These are phyloP conservation scores for Oncorhynchus tshawytscha DNA, from an alignment of 2,113 vertebrate genomes.

Conservation along the genomic window DNA sequence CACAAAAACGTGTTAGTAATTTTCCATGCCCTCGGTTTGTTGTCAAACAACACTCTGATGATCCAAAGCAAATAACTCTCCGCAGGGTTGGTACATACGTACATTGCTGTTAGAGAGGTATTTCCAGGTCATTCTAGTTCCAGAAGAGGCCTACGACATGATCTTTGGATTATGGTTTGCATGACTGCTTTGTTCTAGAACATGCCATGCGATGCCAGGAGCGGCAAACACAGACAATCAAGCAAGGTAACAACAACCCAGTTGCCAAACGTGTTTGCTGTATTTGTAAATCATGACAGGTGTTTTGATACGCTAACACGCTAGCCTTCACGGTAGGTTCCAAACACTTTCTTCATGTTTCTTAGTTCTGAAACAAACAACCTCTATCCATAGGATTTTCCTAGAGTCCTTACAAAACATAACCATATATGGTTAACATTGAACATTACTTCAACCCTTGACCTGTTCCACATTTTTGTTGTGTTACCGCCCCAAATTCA, in stretches of 20 bases:
- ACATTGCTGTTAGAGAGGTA: conserved; percentile 6
- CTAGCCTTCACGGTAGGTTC: background rate
- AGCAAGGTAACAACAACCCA: conserved; percentile 12
- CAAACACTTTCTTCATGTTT: background rate
- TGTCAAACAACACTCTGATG: conserved; percentile 37
- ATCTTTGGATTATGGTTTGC: conserved; percentile 17
- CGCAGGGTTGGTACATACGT: conserved; percentile 11
- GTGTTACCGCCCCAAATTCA: too few relatives aligned
- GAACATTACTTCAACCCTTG: background rate
- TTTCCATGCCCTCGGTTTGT: conserved; percentile 30
- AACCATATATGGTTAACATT: background rate
- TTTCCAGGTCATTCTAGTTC: conserved; percentile 21
- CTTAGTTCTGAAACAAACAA: background rate
- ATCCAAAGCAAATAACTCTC: conserved; percentile 29
- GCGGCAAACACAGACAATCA: conserved; percentile 4
- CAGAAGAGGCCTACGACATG: conserved; percentile 11
- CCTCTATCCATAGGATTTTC: background rate
- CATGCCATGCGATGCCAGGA: conserved; percentile 1
- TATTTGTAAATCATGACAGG: conserved; percentile 1
- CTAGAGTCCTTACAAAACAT: background rate
- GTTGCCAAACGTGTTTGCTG: background rate
- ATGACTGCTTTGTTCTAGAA: conserved; percentile 24
- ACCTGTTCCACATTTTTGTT: too few relatives aligned
- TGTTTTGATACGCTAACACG: conserved; percentile 4
- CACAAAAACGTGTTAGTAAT: conserved; percentile 36